Percentiles rank a stretch among this genome's conserved stretches.
Conservation (phyloP, 2,888 invertebrate species). For the Nysson spinosus region DNA sequence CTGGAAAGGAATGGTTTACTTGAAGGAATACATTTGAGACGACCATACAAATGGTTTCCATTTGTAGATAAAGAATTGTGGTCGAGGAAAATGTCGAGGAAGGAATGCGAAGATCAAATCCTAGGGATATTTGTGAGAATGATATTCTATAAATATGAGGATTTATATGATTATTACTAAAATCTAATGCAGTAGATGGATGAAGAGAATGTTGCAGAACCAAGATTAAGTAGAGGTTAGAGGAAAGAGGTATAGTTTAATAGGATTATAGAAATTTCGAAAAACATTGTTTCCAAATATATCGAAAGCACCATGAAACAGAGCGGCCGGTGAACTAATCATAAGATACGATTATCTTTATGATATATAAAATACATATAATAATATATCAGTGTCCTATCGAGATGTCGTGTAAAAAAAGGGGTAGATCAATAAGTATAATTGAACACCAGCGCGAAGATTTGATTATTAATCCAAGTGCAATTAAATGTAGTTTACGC, state of each 20-base stretch:
- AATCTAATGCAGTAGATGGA: too few relatives aligned
- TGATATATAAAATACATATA: neutral
- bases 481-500: constrained; percentile 34
- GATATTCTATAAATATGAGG: too few relatives aligned
- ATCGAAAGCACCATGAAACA: constrained; percentile 10
- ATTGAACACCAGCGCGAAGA: constrained; percentile 2
- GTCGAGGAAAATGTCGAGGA: too few relatives aligned
- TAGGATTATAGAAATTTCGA: neutral
- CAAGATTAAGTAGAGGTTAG: neutral
- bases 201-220: too few relatives aligned
- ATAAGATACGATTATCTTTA: too few relatives aligned
- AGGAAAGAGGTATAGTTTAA: neutral
- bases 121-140: too few relatives aligned
- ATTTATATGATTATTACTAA: too few relatives aligned
- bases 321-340: neutral
- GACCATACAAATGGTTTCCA: too few relatives aligned
- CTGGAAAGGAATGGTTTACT: too few relatives aligned
- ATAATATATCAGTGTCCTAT: neutral
- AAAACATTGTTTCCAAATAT: neutral
- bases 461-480: constrained; percentile 43
- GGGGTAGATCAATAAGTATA: neutral
- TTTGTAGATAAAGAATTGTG: too few relatives aligned
- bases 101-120: too few relatives aligned
- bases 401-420: neutral
- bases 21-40: too few relatives aligned